Conservation (phyloP, 2,888 invertebrate species). For the Trilocha varians region DNA sequence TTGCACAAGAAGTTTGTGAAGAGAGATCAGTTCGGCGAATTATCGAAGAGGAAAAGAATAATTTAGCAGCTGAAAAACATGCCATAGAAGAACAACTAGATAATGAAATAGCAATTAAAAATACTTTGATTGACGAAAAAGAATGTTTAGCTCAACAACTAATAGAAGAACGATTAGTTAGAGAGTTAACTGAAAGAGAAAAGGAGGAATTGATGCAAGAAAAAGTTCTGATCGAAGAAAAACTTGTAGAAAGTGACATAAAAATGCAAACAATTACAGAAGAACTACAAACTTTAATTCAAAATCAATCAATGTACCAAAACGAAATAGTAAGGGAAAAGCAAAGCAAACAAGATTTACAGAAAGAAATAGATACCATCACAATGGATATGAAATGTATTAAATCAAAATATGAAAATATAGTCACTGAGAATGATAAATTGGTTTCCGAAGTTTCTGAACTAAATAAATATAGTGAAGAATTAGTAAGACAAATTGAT, state of each 20-base stretch:
- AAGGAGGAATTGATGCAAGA: conserved; percentile 19
- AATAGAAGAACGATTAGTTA: conserved; percentile 28
- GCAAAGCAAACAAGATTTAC: background rate
- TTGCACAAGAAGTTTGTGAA: conserved; percentile 12
- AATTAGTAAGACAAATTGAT: background rate
- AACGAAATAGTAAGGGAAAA: conserved; percentile 8
- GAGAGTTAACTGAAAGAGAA: conserved; percentile 28
- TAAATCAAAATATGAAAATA: background rate
- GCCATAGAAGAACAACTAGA: conserved; percentile 5
- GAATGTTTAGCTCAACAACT: conserved; percentile 32
- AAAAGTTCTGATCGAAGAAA: conserved; percentile 17
- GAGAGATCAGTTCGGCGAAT: conserved; percentile 22
- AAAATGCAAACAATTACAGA: conserved; percentile 7
- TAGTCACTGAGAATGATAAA: conserved; percentile 1
- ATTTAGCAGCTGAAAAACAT: conserved; percentile 10
- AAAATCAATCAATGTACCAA: background rate
- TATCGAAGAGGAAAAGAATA: conserved; percentile 16
- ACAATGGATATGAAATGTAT: conserved; percentile 2
- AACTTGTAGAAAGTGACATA: conserved; percentile 6
- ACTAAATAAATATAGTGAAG: background rate
- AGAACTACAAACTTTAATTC: conserved; percentile 7
- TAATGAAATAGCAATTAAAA: conserved; percentile 16
- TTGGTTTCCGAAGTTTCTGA: conserved; percentile 1
- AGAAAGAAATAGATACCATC: background rate
- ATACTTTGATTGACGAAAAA: conserved; percentile 20